These are phyloP conservation scores for Andricus quercusramuli DNA, from an alignment of 2,888 invertebrate genomes.

Conservation along the genomic window DNA sequence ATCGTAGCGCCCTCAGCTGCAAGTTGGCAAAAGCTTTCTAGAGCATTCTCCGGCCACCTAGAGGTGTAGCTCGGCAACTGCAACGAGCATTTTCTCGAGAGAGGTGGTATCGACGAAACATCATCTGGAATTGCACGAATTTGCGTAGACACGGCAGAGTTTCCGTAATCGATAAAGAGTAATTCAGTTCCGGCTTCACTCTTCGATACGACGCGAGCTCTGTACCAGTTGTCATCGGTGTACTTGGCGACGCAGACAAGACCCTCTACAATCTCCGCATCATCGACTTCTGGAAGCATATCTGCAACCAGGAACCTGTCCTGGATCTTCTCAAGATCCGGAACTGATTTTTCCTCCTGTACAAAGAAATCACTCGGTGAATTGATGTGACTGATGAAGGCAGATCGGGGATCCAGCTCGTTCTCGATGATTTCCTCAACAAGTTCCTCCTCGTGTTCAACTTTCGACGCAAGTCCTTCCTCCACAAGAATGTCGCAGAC, in stretches of 20 bases:
- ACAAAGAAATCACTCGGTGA: constrained; percentile 88
- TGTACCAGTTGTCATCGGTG: constrained; percentile 85
- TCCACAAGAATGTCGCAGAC: constrained; percentile 67
- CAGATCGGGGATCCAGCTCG: constrained; percentile 79
- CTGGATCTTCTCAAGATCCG: constrained; percentile 83
- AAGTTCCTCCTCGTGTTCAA: constrained; percentile 34
- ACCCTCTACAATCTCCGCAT: constrained; percentile 80
- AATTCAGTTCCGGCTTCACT: constrained; percentile 81
- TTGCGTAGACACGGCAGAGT: constrained; percentile 83
- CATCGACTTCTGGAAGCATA: constrained; percentile 80
- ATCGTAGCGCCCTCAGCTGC: constrained; percentile 80
- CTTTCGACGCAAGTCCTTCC: constrained; percentile 61
- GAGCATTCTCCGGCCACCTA: constrained; percentile 76
- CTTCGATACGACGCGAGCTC: constrained; percentile 83
- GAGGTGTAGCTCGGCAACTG: constrained; percentile 77
- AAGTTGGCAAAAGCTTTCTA: constrained; percentile 73
- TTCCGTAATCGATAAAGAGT: constrained; percentile 88
- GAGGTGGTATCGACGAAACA: constrained; percentile 80
- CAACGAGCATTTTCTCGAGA: constrained; percentile 84
- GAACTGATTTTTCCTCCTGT: constrained; percentile 83
- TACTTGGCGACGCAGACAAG: constrained; percentile 84
- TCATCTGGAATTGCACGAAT: constrained; percentile 82
- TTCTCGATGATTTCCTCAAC: constrained; percentile 53
- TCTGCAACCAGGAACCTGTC: constrained; percentile 81
- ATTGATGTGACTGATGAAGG: constrained; percentile 85